Conservation (phyloP, 1,140 invertebrate species). For the Drosophila setifemur region DNA sequence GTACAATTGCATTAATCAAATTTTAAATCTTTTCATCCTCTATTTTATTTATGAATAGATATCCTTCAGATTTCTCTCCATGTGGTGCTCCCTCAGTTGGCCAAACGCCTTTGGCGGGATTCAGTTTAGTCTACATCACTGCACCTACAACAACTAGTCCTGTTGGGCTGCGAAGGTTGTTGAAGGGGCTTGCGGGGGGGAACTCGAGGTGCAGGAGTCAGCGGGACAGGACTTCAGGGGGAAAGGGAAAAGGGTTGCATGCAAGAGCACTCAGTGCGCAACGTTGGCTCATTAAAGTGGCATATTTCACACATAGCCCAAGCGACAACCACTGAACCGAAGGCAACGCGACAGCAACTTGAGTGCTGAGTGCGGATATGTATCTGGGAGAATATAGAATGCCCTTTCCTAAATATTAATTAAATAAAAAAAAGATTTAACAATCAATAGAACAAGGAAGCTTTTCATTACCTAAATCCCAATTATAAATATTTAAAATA, state of each 20-base stretch:
- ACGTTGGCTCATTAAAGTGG: slow-evolving; percentile 79
- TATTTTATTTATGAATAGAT: no score
- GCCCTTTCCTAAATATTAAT: neutral
- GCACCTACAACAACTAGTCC: slow-evolving; percentile 66
- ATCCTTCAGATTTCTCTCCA: neutral
- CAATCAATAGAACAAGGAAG: no score
- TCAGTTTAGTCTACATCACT: slow-evolving; percentile 74
- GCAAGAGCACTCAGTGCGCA: slow-evolving; percentile 67
- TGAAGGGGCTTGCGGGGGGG: no score
- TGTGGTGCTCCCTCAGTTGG: slow-evolving; percentile 5
- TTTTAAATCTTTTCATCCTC: no score
- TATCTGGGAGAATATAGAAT: neutral
- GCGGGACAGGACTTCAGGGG: slow-evolving; percentile 9
- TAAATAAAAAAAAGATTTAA: neutral
- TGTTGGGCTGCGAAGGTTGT: neutral
- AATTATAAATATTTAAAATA: no score
- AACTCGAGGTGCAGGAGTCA: neutral
- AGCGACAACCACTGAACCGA: slow-evolving; percentile 50
- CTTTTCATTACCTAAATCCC: no score
- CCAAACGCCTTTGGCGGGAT: slow-evolving; percentile 39
- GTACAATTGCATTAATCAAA: no score
- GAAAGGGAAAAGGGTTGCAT: slow-evolving; percentile 14
- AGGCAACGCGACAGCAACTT: slow-evolving; percentile 41
- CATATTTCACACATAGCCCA: slow-evolving; percentile 77
- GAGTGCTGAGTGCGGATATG: neutral